A percentile compares a stretch with the other conserved stretches of the same genome.
Evolutionary conservation across 2,113 vertebrate genomes (phyloP).

Genomic region (Anhinga rufa): DNA sequence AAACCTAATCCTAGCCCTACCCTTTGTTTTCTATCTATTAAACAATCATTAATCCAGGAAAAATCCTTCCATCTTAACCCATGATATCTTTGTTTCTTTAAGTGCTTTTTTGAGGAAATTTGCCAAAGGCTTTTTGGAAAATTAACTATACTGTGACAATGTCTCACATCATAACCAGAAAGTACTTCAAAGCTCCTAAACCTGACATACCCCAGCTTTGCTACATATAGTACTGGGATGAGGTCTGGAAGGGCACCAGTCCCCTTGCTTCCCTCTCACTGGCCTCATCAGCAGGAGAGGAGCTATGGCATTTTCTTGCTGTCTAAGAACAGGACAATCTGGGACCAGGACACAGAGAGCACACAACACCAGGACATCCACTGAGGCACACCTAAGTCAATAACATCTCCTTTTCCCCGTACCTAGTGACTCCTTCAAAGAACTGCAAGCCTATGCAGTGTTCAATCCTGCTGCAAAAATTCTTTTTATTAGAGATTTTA

Average conservation of each 20-base stretch:
- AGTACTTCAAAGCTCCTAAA: not conserved
- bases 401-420: not conserved
- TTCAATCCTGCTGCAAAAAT: not conserved
- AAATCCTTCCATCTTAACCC: not conserved
- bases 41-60: slow-evolving; percentile 53
- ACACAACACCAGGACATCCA: not conserved
- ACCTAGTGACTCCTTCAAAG: not conserved
- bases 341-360: not conserved
- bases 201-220: not conserved
- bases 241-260: not conserved
- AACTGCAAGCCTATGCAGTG: not conserved
- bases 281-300: not conserved
- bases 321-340: not conserved
- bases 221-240: not conserved
- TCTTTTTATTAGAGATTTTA: not conserved
- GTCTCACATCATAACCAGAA: not conserved
- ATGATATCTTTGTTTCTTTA: not conserved
- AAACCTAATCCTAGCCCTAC: not conserved
- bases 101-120: not conserved
- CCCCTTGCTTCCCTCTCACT: not conserved
- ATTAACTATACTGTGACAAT: not conserved
- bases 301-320: not conserved
- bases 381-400: not conserved
- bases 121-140: not conserved
- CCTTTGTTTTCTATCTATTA: slow-evolving; percentile 18